Evolutionary conservation across 2,888 invertebrate species (phyloP).

Genomic region (Diplolepis rosae): DNA sequence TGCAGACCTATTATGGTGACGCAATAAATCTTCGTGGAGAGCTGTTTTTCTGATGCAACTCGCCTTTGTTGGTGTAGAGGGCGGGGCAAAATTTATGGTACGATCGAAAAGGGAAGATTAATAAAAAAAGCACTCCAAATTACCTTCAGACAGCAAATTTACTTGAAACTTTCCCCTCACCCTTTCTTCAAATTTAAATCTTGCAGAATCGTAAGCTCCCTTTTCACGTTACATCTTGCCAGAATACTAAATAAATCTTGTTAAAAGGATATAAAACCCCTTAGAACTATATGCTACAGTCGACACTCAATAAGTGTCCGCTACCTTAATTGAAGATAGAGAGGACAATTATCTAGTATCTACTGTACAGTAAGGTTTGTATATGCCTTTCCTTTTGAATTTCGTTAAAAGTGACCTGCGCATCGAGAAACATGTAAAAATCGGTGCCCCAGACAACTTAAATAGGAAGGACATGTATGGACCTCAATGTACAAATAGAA

Average conservation of each 20-base stretch:
- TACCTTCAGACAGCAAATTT: neutral
- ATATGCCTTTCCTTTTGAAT: no score
- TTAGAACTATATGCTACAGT: neutral
- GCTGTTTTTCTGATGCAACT: neutral
- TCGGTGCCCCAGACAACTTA: no score
- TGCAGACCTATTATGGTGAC: slow-evolving; percentile 9
- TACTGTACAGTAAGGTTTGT: no score
- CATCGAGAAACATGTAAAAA: no score
- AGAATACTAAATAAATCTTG: neutral
- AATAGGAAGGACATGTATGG: neutral
- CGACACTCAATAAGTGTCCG: neutral
- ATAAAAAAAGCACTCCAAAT: neutral
- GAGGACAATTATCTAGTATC: neutral
- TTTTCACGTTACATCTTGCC: neutral
- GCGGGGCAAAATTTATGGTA: neutral
- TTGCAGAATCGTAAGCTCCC: neutral
- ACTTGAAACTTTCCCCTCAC: neutral
- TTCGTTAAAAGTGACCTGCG: no score
- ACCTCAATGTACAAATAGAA: neutral
- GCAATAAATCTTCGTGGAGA: slow-evolving; percentile 14
- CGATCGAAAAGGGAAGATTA: neutral
- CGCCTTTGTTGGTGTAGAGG: neutral
- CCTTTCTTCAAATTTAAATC: neutral
- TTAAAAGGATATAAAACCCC: neutral
- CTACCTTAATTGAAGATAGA: neutral